phyloP scores from a whole-genome alignment of 2,113 vertebrate genomes.

The Spea bombifrons region DNA sequence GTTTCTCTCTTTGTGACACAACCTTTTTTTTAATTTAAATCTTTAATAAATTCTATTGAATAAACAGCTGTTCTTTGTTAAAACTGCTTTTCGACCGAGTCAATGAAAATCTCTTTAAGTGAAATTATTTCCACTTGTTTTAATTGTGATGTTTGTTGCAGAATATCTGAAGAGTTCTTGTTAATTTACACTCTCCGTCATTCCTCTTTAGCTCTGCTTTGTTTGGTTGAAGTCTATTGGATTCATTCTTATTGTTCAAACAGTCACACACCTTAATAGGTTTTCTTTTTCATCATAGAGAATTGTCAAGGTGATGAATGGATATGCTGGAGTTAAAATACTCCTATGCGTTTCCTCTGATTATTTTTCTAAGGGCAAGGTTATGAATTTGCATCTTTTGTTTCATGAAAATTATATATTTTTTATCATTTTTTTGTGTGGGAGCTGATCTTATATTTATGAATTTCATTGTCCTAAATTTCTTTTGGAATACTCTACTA shows the following conservation, averaged over 20 bases:
- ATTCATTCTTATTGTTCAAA: slow-evolving; percentile 25
- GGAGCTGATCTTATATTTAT: no score
- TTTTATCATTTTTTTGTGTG: neutral
- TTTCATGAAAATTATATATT: neutral
- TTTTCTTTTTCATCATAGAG: slow-evolving; percentile 23
- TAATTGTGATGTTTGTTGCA: slow-evolving; percentile 39
- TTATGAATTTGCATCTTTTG: neutral
- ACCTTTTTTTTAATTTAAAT: slow-evolving; percentile 34
- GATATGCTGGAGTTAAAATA: slow-evolving; percentile 11
- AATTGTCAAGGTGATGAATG: slow-evolving; percentile 32
- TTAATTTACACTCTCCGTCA: slow-evolving; percentile 32
- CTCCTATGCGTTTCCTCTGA: slow-evolving; percentile 2
- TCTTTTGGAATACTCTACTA: no score
- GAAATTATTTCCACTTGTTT: slow-evolving; percentile 37
- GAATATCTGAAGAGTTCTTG: slow-evolving; percentile 26
- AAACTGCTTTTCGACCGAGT: slow-evolving; percentile 21
- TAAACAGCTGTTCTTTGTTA: slow-evolving; percentile 31
- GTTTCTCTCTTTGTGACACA: slow-evolving; percentile 11
- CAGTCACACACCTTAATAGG: slow-evolving; percentile 24
- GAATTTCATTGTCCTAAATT: no score
- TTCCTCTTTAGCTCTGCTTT: slow-evolving; percentile 23
- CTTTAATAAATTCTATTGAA: slow-evolving; percentile 23
- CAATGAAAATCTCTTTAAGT: slow-evolving; percentile 27
- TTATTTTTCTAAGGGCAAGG: slow-evolving; percentile 10
- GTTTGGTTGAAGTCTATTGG: slow-evolving; percentile 27